phyloP scores from a whole-genome alignment of 2,113 vertebrate genomes.

The Xenopus borealis region DNA sequence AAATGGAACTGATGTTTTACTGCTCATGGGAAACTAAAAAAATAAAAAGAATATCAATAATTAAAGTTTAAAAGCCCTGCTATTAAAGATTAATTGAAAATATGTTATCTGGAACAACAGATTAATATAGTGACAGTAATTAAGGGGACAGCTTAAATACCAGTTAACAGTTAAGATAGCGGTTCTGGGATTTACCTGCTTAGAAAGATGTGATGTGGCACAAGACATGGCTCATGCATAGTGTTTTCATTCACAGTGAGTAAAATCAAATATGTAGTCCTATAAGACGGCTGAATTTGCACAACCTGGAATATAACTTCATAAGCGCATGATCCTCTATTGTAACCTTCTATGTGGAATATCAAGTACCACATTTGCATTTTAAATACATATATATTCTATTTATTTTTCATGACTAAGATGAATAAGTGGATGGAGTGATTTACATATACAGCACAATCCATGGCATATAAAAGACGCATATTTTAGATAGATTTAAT shows the following conservation, averaged over 20 bases:
- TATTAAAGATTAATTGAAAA: too few species aligned
- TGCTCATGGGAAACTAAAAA: too few species aligned
- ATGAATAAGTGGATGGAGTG: background rate
- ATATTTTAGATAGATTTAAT: slow-evolving; percentile 2
- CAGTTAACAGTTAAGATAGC: too few species aligned
- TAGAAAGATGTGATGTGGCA: too few species aligned
- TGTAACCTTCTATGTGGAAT: background rate
- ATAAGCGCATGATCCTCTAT: background rate
- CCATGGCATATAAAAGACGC: background rate
- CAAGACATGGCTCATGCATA: too few species aligned
- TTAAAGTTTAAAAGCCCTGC: too few species aligned
- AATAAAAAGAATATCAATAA: too few species aligned
- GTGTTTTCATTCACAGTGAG: background rate
- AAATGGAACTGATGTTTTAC: too few species aligned
- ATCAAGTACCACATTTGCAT: slow-evolving; percentile 3
- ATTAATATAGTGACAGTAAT: too few species aligned
- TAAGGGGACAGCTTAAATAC: too few species aligned
- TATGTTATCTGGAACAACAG: too few species aligned
- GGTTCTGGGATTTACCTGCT: too few species aligned
- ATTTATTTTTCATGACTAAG: background rate
- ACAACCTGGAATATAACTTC: background rate
- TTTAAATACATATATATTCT: background rate
- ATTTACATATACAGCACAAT: slow-evolving; percentile 6
- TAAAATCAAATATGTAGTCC: background rate
- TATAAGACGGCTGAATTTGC: background rate